Conservation (phyloP, 2,888 invertebrate genomes). For the Saturnia japonica region DNA sequence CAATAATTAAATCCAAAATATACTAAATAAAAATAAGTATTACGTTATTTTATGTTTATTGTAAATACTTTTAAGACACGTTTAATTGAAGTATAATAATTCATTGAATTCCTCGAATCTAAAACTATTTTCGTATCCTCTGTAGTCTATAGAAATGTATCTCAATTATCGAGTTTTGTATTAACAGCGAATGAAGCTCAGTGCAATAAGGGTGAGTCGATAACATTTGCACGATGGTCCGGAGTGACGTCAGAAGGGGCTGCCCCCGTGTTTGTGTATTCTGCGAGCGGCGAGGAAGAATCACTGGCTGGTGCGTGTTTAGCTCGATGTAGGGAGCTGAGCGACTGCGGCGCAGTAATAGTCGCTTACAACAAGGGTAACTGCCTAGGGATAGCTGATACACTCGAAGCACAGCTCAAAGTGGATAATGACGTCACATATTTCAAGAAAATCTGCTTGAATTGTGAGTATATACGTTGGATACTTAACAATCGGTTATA, state of each 20-base stretch:
- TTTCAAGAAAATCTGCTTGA: conserved; percentile 85
- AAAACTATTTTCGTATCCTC: conserved; percentile 32
- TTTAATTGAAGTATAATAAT: neutral
- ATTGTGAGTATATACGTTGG: conserved; percentile 61
- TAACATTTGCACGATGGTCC: conserved; percentile 68
- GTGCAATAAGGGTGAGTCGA: conserved; percentile 52
- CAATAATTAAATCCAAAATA: too few species aligned
- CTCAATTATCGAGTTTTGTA: neutral
- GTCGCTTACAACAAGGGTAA: conserved; percentile 73
- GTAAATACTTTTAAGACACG: neutral
- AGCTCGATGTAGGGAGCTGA: conserved; percentile 68
- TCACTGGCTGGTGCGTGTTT: conserved; percentile 70
- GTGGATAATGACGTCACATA: conserved; percentile 83
- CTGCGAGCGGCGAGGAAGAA: conserved; percentile 71
- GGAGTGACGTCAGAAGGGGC: conserved; percentile 63
- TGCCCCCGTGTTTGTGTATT: conserved; percentile 71
- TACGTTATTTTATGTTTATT: neutral
- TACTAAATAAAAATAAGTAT: too few species aligned
- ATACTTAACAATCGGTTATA: neutral
- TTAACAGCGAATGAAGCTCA: conserved; percentile 49
- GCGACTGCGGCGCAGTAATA: conserved; percentile 73
- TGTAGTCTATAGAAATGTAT: neutral
- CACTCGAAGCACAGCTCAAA: conserved; percentile 46
- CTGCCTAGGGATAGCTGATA: conserved; percentile 69
- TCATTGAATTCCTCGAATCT: neutral